These are phyloP conservation scores for Drymodes brunneopygia DNA, from an alignment of 2,113 vertebrate species.

Conservation along the genomic window DNA sequence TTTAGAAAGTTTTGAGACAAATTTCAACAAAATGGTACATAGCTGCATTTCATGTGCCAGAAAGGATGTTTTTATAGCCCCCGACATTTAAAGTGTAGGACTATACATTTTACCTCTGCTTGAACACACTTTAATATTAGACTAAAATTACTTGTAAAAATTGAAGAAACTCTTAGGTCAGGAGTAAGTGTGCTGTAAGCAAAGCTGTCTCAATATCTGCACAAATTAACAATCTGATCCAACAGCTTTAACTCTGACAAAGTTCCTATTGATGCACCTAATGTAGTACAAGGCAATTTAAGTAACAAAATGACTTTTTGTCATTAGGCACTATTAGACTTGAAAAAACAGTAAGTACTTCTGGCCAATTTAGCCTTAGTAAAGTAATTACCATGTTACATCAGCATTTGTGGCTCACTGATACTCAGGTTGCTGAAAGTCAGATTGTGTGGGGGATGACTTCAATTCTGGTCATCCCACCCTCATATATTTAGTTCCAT, in stretches of 20 bases:
- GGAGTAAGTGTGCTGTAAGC: neutral
- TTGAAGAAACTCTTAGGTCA: neutral
- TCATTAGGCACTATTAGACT: neutral
- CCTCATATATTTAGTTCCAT: neutral
- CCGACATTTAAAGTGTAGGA: neutral
- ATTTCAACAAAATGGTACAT: neutral
- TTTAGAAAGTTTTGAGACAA: neutral
- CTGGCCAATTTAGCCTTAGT: neutral
- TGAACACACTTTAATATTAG: neutral
- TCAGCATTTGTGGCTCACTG: neutral
- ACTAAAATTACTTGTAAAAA: neutral
- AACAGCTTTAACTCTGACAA: neutral
- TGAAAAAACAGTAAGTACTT: neutral
- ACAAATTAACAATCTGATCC: neutral
- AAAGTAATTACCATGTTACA: neutral
- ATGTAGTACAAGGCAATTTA: neutral
- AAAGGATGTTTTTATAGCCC: neutral
- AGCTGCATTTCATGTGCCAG: neutral
- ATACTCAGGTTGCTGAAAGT: neutral
- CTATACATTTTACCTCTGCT: neutral
- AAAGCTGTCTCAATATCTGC: neutral
- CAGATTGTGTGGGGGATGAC: neutral
- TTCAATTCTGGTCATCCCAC: neutral
- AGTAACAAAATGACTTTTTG: neutral
- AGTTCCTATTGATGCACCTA: neutral